Percentiles rank a stretch among this genome's conserved stretches.
Evolutionary conservation across 2,113 vertebrate species (phyloP).

Genomic region (Gadus macrocephalus): DNA sequence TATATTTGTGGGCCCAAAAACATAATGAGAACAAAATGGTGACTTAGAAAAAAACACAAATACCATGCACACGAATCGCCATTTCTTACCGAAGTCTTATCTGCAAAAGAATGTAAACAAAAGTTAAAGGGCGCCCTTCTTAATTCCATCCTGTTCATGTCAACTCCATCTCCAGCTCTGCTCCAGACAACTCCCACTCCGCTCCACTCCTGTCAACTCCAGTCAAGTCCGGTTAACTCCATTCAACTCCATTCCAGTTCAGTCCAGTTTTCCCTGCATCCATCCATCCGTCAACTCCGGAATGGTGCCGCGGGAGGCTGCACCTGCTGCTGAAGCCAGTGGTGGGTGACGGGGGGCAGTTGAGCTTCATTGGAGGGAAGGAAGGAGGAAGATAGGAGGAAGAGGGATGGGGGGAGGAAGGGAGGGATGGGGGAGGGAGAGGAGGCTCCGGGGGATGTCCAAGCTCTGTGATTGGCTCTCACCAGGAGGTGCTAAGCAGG

Average conservation of each 20-base stretch:
- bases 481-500: constrained; percentile 59
- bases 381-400: not conserved
- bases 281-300: constrained; percentile 40
- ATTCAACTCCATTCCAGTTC: constrained; percentile 17
- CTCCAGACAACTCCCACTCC: no score
- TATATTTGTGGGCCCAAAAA: constrained; percentile 24
- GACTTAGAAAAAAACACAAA: constrained; percentile 26
- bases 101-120: constrained; percentile 32
- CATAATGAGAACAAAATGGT: constrained; percentile 38
- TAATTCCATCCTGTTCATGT: no score
- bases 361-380: not conserved
- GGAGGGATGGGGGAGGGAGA: not conserved
- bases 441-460: no score
- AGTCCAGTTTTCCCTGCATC: constrained; percentile 25
- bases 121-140: constrained; percentile 9
- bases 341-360: constrained; percentile 10
- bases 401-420: not conserved
- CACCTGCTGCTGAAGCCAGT: constrained; percentile 13
- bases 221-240: constrained; percentile 21
- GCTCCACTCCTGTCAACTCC: no score
- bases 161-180: no score
- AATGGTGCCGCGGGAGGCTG: constrained; percentile 39
- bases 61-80: constrained; percentile 54
- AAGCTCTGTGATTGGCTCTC: constrained; percentile 46
- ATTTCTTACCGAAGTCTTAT: constrained; percentile 17